Evolutionary conservation across 2,888 invertebrate genomes (phyloP), one percentile per base, ranked within the genome.

Genomic region (Altica lythri): DNA sequence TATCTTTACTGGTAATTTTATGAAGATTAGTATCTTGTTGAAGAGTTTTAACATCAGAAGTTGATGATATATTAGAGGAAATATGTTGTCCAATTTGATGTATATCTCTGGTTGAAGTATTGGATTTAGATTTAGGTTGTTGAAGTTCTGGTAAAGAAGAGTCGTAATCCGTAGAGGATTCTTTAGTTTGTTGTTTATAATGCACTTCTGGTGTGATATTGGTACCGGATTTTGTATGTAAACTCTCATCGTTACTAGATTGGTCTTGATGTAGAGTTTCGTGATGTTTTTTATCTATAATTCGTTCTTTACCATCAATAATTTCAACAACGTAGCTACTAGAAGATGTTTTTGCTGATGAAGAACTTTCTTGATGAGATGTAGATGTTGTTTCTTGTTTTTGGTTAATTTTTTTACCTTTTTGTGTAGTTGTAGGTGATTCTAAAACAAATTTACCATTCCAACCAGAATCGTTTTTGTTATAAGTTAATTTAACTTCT

Each of bases 311-410:
- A 1, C 85, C 85, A 66, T 85, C 83, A 14, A 84, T 81, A 59
- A 83, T 81, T 75, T 86, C 86, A 38, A 86, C 81, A 19, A 83
- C 82, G 66, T 86, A 84, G 10, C 85, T 84, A 12, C 83, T 81
- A 1, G 84, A 83, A 27, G 84, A 81, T 22, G 83, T 83, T 70
- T 85, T 84, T 42, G 79, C 78, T 2, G 79, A 75, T 52, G 79
- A 81, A 55, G 82, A 80, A 61, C 78, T 80, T 68, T 79, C 79
- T 64, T 80, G 76, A 64, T 84, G 80, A 57, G 78, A 82, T 4
- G 66, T 65, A 1, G 72, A 71, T 3, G 67, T 67, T 10, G 72
- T n/a, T n/a, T n/a, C n/a, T n/a, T n/a, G n/a, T n/a, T n/a, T n/a
- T n/a, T n/a, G n/a, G n/a, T n/a, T n/a, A n/a, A n/a, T n/a, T 58